Conservation (phyloP, 1,140 invertebrate species). For the Lepidurus couesii region DNA sequence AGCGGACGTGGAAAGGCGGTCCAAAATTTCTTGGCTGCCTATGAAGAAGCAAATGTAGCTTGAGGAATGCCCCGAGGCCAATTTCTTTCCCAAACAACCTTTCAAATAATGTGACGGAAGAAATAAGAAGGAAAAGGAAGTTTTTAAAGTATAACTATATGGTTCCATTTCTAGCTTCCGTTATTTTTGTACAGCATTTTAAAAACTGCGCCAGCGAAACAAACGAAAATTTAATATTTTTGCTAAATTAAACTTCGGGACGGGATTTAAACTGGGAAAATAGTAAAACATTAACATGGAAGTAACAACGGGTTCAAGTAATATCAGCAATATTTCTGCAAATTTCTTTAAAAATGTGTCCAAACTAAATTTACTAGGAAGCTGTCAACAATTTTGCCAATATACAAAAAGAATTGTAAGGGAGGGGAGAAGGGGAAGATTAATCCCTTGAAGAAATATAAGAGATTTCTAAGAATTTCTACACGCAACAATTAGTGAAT, state of each 20-base stretch:
- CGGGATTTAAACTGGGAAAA: not conserved
- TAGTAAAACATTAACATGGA: too few species aligned
- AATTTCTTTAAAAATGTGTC: too few species aligned
- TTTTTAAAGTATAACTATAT: conserved; percentile 20
- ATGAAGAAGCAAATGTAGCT: not conserved
- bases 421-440: not conserved
- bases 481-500: not conserved
- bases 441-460: not conserved
- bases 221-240: not conserved
- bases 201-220: not conserved
- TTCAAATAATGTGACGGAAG: not conserved
- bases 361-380: too few species aligned
- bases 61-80: not conserved
- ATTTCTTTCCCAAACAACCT: not conserved
- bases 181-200: conserved; percentile 6
- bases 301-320: too few species aligned
- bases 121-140: not conserved
- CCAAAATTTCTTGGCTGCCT: not conserved
- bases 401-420: not conserved
- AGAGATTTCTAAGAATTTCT: not conserved
- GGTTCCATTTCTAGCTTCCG: not conserved
- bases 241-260: not conserved
- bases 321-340: too few species aligned
- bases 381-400: too few species aligned
- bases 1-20: not conserved